These are phyloP conservation scores for Desmodus rotundus DNA, from an alignment of 2,113 vertebrate species.

Conservation along the genomic window DNA sequence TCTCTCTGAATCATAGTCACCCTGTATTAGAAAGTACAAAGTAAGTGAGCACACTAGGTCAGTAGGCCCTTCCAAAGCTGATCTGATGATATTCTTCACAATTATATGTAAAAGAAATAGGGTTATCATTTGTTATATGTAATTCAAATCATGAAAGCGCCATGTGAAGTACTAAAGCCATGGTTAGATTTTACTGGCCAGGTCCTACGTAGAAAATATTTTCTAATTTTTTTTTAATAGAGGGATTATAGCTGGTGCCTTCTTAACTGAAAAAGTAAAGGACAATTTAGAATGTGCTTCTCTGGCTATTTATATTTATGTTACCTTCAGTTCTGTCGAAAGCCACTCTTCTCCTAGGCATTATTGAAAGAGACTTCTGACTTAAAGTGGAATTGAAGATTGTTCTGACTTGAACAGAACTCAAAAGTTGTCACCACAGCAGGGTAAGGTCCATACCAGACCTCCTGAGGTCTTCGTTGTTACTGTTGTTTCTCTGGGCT, in stretches of 20 bases:
- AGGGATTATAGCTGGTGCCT: neutral
- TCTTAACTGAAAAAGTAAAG: constrained; percentile 28
- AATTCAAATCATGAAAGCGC: neutral
- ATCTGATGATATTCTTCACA: constrained; percentile 21
- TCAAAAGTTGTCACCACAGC: neutral
- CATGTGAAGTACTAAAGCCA: neutral
- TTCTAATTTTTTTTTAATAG: neutral
- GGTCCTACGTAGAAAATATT: neutral
- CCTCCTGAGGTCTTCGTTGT: constrained; percentile 4
- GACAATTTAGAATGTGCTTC: constrained; percentile 2
- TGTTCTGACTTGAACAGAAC: constrained; percentile 23
- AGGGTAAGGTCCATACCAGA: neutral
- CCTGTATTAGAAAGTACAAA: neutral
- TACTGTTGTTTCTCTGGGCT: neutral
- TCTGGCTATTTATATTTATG: neutral
- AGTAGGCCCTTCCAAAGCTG: constrained; percentile 22
- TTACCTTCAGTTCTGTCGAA: constrained; percentile 31
- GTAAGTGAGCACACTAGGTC: neutral
- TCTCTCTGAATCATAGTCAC: neutral
- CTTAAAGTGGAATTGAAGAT: constrained; percentile 39
- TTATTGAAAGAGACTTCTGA: neutral
- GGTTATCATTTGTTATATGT: neutral
- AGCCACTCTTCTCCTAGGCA: neutral
- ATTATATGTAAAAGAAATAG: neutral
- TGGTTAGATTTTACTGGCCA: neutral